Base-by-base conservation (phyloP, 2,888 invertebrate species). In the Xylota sylvarum region DNA sequence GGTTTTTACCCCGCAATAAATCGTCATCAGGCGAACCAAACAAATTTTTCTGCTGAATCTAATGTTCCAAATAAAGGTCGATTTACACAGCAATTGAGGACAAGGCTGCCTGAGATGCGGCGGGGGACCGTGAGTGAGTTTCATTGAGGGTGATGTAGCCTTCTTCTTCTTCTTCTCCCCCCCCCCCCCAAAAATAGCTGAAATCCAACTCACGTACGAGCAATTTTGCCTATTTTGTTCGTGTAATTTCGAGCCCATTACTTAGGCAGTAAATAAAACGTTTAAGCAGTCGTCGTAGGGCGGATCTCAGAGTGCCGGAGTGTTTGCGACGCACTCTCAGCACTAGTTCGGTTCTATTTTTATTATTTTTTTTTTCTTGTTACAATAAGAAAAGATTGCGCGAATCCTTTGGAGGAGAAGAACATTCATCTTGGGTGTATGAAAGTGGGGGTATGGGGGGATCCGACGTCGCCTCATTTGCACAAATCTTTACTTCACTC, bases 181-280 rank as follows among this genome's bases (percentile, higher is more conserved):
- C n/a, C n/a, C 23, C 23, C 9, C 37, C 9, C 4, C 32, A 6
- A 7, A 1, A 48, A 30, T 50, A 52, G 23, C 40, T 65, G 52
- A 60, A 76, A 77, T 76, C 76, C 80, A 12, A 69, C 81, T 85
- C 85, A 85, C 85, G 85, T 85, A 85, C 70, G 30, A 67, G 85
- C 76, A 76, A 85, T 85, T 81, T 81, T 52, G 81, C 58, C 43
- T 65, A 32, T 78, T 73, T 81, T 27, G 37, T 62, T 85, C 81
- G 80, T 81, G 85, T 65, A 79, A 79, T 70, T 79, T 32, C 65
- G 55, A 76, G 35, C 81, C 81, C 81, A 85, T 81, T 81, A 85
- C 81, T 85, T 65, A 70, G 60, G 85, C 76, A 72, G 81, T 85
- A 85, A 85, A 85, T 85, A 85, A 85, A 85, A 77, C 85, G 85